phyloP scores from a whole-genome alignment of 2,113 vertebrate species.

The Octodon degus region DNA sequence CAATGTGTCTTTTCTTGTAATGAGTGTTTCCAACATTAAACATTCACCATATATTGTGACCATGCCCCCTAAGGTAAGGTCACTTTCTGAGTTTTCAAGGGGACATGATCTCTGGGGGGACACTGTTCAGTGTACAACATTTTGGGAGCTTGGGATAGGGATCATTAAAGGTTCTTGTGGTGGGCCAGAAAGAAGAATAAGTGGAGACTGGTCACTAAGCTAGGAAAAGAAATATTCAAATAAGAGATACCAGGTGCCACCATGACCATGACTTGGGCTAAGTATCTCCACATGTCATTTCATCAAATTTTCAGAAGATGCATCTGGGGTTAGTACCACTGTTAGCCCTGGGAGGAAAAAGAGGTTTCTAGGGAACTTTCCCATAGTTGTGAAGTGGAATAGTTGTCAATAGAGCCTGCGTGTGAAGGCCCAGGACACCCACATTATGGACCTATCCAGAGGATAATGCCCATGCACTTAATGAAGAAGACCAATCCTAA shows the following conservation, averaged over 20 bases:
- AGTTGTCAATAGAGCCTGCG: not conserved
- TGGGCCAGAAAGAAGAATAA: not conserved
- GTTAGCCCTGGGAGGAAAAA: rapidly evolving
- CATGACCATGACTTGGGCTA: not conserved
- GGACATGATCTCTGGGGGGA: no score
- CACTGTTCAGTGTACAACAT: not conserved
- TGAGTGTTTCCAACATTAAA: not conserved
- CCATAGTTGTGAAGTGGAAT: not conserved
- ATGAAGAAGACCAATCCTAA: not conserved
- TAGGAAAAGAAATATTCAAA: not conserved
- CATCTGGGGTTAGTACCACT: rapidly evolving
- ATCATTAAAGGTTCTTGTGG: not conserved
- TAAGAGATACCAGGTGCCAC: not conserved
- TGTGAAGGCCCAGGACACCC: not conserved
- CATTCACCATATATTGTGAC: not conserved
- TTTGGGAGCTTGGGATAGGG: no score
- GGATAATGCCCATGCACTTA: no score
- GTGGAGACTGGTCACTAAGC: not conserved
- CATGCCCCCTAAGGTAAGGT: not conserved
- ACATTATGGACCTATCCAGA: not conserved
- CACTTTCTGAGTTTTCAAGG: not conserved
- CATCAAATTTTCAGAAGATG: not conserved
- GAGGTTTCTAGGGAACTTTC: not conserved
- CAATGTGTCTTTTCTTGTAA: not conserved
- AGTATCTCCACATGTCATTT: not conserved